Percentiles rank a stretch among this genome's conserved stretches.
These are phyloP conservation scores for Labrus mixtus DNA, from an alignment of 2,113 vertebrate species.

Conservation along the genomic window DNA sequence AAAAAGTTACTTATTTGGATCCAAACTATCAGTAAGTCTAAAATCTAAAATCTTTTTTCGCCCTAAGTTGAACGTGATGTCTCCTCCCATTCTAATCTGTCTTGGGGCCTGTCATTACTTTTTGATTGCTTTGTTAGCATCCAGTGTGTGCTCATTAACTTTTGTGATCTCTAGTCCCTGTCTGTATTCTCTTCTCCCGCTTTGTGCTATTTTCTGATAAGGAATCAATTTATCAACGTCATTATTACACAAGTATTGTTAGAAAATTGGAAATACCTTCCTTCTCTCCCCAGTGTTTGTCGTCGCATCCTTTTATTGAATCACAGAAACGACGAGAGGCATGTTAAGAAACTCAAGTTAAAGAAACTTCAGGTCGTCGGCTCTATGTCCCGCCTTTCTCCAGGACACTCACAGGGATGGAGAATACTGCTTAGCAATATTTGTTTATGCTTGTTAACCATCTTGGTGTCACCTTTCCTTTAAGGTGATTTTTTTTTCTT, in stretches of 20 bases:
- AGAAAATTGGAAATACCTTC: constrained; percentile 12
- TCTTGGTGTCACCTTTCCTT: constrained; percentile 18
- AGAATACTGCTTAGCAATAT: too few species aligned
- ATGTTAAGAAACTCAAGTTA: not conserved
- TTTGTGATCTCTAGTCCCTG: constrained; percentile 37
- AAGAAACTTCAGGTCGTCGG: not conserved
- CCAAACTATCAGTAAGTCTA: too few species aligned
- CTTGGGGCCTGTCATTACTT: constrained; percentile 6
- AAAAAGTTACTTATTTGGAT: too few species aligned
- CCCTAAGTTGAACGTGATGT: not conserved
- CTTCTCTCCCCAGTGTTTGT: constrained; percentile 2
- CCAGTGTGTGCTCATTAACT: constrained; percentile 49
- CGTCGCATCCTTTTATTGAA: constrained; percentile 13
- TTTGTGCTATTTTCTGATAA: constrained; percentile 38
- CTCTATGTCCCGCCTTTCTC: not conserved
- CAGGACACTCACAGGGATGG: not conserved
- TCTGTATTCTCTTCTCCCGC: constrained; percentile 11
- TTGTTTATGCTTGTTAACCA: constrained; percentile 15
- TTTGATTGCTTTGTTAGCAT: constrained; percentile 42
- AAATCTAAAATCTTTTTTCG: too few species aligned
- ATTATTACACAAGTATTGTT: constrained; percentile 11
- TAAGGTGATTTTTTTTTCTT: not conserved
- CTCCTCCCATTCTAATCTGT: constrained; percentile 13
- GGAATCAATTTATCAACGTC: constrained; percentile 39
- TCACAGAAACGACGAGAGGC: not conserved